These are phyloP conservation scores for Patella vulgata DNA, from an alignment of 1,140 invertebrate genomes.

Conservation along the genomic window DNA sequence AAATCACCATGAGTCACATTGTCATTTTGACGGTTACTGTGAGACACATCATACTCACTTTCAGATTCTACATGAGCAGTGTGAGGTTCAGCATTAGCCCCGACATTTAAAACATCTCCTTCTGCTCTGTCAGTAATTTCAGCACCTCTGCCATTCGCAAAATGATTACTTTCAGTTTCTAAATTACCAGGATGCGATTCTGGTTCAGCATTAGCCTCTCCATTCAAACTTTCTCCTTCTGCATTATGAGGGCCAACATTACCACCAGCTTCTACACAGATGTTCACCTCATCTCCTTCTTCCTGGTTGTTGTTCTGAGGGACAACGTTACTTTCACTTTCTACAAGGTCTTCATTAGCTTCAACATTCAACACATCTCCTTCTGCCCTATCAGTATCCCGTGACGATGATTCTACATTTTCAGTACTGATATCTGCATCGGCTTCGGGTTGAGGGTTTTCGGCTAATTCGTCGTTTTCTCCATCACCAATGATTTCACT, in stretches of 20 bases:
- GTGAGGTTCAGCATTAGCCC: background rate
- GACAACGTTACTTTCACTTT: background rate
- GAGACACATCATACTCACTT: background rate
- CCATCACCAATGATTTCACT: conserved; percentile 27
- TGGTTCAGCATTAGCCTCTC: background rate
- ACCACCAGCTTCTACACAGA: background rate
- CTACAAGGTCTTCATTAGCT: conserved; percentile 1
- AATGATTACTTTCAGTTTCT: too few species aligned
- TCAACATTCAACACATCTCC: conserved; percentile 18
- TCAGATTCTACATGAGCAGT: background rate
- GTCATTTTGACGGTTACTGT: background rate
- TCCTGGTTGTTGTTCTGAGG: background rate
- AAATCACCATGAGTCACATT: conserved; percentile 17
- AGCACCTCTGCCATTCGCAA: background rate
- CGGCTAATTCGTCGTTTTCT: conserved; percentile 26
- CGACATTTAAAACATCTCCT: background rate
- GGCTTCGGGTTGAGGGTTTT: conserved; percentile 46
- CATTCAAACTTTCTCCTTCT: background rate
- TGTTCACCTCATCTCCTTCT: conserved; percentile 1
- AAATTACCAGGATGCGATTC: too few species aligned
- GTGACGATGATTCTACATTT: background rate
- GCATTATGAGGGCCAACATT: background rate
- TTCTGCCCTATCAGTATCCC: background rate
- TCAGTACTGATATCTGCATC: conserved; percentile 20
- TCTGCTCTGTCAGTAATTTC: background rate